Evolutionary conservation across 2,113 vertebrate genomes (phyloP), one percentile per base, ranked within the genome.

Genomic region (Elaphurus davidianus): DNA sequence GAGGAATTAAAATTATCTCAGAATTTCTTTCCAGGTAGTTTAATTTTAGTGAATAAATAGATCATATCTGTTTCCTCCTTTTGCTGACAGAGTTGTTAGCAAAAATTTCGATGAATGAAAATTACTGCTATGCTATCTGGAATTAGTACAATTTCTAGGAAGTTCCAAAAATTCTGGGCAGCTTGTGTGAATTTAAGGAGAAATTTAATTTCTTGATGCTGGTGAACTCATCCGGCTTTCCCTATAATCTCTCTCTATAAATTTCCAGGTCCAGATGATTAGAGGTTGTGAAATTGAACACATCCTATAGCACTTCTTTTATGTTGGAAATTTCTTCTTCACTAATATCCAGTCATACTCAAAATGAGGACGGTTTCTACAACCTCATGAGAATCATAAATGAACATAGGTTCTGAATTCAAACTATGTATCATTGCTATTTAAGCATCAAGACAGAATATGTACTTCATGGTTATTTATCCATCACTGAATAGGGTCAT

Each of bases 101-200:
- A 98, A 71, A 94, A 91, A 91, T 93, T 94, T 27, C 57, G 94
- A 45, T 74, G 83, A 95, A 83, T 59, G 23, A 94, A 93, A 91
- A 96, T 96, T 87, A 97, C 47, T 90, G 36, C 81, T 88, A 6
- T 74, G 33, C 27, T 91, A 54, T 87, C 60, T 96, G 82, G 50
- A 97, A 97, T 96, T 74, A 88, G 85, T 87, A 83, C 21, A 95
- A 83, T 87, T 97, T 96, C 95, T 84, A 94, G 71, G 89, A 97
- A 96, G 59, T 13, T 79, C 36, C 21, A 79, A 91, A 94, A 81
- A 57, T 97, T 93, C 87, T 96, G 36, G 36, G 76, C 16, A 97
- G 13, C 60, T n/a, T 62, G 7, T 54, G 27, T 74, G 45, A 97
- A 86, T 62, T 86, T 71, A 79, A 97, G 60, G 13, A 90, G 47